Evolutionary conservation across 2,797 vertebrate species (phyloP).

Genomic region (Onychomys arenicola): DNA sequence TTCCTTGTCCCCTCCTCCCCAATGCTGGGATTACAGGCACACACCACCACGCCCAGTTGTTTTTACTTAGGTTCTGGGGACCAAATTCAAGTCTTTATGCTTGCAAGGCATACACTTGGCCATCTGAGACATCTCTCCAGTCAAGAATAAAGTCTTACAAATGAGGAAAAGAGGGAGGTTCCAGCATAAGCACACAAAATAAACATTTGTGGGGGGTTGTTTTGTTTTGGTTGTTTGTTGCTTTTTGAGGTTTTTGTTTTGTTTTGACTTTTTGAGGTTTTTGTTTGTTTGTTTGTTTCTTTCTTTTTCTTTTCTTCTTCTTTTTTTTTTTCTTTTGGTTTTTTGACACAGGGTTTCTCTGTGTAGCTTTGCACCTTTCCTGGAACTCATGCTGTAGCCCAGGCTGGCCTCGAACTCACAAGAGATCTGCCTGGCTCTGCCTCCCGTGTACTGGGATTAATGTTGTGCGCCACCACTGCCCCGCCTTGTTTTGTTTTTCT

Average conservation of each 20-base stretch:
- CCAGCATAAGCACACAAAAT: not conserved
- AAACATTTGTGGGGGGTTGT: not conserved
- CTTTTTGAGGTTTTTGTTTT: not conserved
- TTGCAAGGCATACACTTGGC: not conserved
- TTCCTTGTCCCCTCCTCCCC: not conserved
- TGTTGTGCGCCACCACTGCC: too few relatives aligned
- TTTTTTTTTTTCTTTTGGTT: too few relatives aligned
- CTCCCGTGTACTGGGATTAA: too few relatives aligned
- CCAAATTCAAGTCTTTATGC: not conserved
- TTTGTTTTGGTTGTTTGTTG: not conserved
- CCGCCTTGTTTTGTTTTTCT: not conserved
- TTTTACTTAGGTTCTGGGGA: not conserved
- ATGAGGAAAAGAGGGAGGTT: not conserved
- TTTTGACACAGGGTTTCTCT: too few relatives aligned
- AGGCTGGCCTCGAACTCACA: too few relatives aligned
- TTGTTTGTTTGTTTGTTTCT: not conserved
- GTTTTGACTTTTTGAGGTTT: not conserved
- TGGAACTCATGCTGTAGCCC: too few relatives aligned
- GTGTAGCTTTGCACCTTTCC: too few relatives aligned
- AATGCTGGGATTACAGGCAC: not conserved
- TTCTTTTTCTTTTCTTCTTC: too few relatives aligned
- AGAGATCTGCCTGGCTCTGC: too few relatives aligned
- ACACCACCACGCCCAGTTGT: not conserved
- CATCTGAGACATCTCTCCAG: not conserved
- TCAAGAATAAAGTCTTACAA: not conserved